Evolutionary conservation across 2,888 invertebrate genomes (phyloP).

Genomic region (Laspeyria flexula): DNA sequence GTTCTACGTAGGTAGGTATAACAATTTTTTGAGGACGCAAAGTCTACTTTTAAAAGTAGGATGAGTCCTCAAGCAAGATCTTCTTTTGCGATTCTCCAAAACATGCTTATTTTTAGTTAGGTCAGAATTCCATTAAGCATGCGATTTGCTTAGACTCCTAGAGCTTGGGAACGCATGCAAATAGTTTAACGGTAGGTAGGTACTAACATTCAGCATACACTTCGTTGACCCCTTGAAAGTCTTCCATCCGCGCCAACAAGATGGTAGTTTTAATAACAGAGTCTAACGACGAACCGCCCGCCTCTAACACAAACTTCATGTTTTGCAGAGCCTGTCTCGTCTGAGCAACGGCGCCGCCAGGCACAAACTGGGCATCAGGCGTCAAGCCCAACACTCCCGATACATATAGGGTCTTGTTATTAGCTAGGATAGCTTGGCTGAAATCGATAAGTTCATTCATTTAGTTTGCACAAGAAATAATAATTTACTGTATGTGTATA

Average conservation of each 20-base stretch:
- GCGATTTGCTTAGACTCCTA: no score
- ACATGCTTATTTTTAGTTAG: no score
- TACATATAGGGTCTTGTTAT: constrained; percentile 93
- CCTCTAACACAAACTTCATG: constrained; percentile 91
- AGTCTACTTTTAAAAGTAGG: no score
- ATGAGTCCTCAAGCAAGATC: no score
- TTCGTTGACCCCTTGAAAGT: constrained; percentile 93
- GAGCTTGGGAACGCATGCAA: no score
- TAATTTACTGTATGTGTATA: neutral
- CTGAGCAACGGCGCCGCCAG: constrained; percentile 91
- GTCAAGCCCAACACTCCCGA: constrained; percentile 95
- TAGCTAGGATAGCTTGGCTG: constrained; percentile 94
- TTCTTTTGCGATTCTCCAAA: no score
- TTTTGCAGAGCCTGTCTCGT: constrained; percentile 92
- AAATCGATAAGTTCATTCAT: constrained; percentile 43
- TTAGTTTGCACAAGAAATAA: neutral
- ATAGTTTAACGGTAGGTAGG: no score
- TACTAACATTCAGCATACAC: constrained; percentile 93
- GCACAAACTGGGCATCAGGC: constrained; percentile 89
- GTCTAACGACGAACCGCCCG: constrained; percentile 89
- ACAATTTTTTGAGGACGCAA: no score
- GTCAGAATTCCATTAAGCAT: no score
- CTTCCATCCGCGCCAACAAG: constrained; percentile 91
- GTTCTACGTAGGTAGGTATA: no score
- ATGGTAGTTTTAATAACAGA: constrained; percentile 95